phyloP scores from a whole-genome alignment of 2,113 vertebrate genomes.

The Donacobius atricapilla region DNA sequence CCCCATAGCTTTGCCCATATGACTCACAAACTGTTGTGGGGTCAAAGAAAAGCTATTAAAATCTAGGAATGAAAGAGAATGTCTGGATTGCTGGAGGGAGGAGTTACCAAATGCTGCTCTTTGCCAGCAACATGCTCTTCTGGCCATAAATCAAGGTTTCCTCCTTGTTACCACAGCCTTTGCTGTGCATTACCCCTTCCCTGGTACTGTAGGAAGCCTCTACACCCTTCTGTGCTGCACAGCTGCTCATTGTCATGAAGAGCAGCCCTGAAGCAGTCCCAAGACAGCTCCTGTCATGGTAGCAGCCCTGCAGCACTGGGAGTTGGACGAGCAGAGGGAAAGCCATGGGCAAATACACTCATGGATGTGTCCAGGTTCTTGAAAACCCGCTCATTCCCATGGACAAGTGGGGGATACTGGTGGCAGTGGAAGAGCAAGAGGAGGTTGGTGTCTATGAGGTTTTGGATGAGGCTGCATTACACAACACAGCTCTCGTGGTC shows the following conservation, averaged over 20 bases:
- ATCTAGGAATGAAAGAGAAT: background rate
- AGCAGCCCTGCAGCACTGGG: background rate
- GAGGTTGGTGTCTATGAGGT: background rate
- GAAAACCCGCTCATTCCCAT: background rate
- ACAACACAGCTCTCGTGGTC: background rate
- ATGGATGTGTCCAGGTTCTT: background rate
- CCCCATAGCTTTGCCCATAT: background rate
- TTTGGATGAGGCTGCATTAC: accelerated
- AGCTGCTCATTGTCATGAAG: background rate
- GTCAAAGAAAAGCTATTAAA: background rate
- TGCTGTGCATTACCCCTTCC: background rate
- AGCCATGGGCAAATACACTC: background rate
- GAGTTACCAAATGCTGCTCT: background rate
- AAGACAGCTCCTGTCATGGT: background rate
- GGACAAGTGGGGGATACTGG: accelerated
- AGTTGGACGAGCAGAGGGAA: background rate
- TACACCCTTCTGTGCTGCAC: background rate
- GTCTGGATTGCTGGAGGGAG: background rate
- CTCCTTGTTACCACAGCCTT: background rate
- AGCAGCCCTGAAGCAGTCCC: background rate
- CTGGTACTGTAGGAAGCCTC: background rate
- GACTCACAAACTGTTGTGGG: background rate
- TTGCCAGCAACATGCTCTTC: background rate
- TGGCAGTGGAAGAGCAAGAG: background rate
- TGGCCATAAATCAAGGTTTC: background rate